Base-by-base conservation (phyloP, 2,888 invertebrate genomes). In the Dasysyrphus albostriatus region DNA sequence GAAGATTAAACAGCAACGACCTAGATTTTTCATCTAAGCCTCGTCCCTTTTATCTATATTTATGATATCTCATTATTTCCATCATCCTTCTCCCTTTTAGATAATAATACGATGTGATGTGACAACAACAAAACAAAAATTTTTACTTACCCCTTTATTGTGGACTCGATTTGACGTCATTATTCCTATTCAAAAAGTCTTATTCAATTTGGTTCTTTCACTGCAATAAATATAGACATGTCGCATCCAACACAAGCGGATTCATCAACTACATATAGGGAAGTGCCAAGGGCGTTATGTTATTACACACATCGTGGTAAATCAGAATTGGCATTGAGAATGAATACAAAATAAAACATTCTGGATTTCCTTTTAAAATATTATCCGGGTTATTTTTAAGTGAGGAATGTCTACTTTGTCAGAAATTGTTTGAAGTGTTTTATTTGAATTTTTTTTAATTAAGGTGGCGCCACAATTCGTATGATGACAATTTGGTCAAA, bases 131-230 rank as follows among this genome's bases (percentile, higher is more conserved):
- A 24, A 29, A 32, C 19, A 32, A 44, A 44, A 4, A n/a, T 8
- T n/a, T 14, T 14, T 2, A 5, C 63, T 32, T 47, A 65, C 47
- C 34, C 24, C 14, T 49, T 72, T 49, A 58, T 73, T 83, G 63
- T 76, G 76, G 65, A 72, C 72, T 67, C 59, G 24, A 67, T 67
- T 67, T 77, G 83, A 83, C 79, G 83, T 75, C 79, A 75, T 79
- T 69, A 70, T 47, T 32, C 49, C 70, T 75, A 74, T 83, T 72
- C 63, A 83, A 63, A 42, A 34, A 69, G 73, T 61, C 61, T 73
- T 79, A 83, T 83, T 83, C 73, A 83, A 79, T 83, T 83, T 83
- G 49, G 39, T 70, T 7, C 63, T 58, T 70, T 51, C 58, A 63
- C 34, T 69, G 61, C 63, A 61, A 44, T 75, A 79, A 79, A 83